Evolutionary conservation across 2,888 invertebrate genomes (phyloP).

Genomic region (Caenorhabditis parvicauda): DNA sequence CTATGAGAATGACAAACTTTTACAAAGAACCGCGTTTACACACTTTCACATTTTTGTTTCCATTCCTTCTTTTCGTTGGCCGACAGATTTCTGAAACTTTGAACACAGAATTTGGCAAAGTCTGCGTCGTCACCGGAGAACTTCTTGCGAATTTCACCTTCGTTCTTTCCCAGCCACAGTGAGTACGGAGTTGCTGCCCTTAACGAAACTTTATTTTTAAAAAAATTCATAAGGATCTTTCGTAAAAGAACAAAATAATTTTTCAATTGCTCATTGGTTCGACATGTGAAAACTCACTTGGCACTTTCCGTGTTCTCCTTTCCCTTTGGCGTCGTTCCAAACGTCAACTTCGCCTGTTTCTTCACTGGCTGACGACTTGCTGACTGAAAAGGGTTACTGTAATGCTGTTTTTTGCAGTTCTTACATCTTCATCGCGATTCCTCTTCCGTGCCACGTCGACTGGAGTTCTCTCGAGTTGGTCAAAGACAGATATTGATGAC

Average conservation of each 20-base stretch:
- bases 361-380: slow-evolving; percentile 8
- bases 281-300: background rate
- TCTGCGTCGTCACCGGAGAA: slow-evolving; percentile 26
- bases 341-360: slow-evolving; percentile 30
- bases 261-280: slow-evolving; percentile 10
- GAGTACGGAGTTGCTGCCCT: slow-evolving; percentile 27
- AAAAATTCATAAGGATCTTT: background rate
- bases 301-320: background rate
- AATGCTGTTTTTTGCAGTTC: background rate
- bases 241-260: background rate
- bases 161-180: slow-evolving; percentile 30
- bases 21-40: no score
- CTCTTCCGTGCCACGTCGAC: background rate
- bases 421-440: background rate
- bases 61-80: slow-evolving; percentile 29
- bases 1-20: no score
- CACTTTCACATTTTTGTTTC: slow-evolving; percentile 18
- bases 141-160: slow-evolving; percentile 11
- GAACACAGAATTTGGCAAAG: slow-evolving; percentile 36
- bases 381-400: slow-evolving; percentile 4
- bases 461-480: slow-evolving; percentile 14
- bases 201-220: background rate
- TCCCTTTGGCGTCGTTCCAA: slow-evolving; percentile 9
- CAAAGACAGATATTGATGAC: slow-evolving; percentile 15
- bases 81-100: slow-evolving; percentile 28